A percentile compares a stretch with the other conserved stretches of the same genome.
Evolutionary conservation across 2,113 vertebrate genomes (phyloP).

Genomic region (Pterocles orientalis): DNA sequence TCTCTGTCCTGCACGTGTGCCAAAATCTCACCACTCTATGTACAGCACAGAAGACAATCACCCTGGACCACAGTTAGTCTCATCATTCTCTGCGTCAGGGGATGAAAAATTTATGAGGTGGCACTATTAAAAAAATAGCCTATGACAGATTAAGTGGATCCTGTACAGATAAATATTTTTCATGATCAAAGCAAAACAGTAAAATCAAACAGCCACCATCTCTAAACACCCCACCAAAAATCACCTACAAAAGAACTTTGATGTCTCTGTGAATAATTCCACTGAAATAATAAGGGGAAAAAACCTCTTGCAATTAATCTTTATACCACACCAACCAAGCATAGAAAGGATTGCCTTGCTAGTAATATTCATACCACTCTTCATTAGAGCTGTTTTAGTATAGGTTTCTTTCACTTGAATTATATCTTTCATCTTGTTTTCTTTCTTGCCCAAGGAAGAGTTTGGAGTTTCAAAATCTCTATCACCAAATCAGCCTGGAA

Average conservation of each 20-base stretch:
- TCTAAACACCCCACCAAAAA: background rate
- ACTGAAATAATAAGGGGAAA: background rate
- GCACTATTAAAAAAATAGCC: background rate
- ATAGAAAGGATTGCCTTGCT: conserved; percentile 18
- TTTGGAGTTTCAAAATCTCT: background rate
- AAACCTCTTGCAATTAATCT: background rate
- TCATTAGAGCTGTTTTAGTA: background rate
- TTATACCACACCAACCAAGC: background rate
- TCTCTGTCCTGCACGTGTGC: background rate
- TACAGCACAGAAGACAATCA: background rate
- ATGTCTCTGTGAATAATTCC: conserved; percentile 1
- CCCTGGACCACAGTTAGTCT: background rate
- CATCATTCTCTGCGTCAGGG: background rate
- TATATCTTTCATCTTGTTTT: background rate
- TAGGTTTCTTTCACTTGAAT: background rate
- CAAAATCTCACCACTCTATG: background rate
- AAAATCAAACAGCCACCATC: conserved; percentile 6
- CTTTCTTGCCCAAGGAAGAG: background rate
- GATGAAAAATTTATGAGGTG: background rate
- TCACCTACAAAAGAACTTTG: background rate
- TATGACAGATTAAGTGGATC: background rate
- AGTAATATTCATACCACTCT: background rate
- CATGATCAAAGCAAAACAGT: conserved; percentile 22
- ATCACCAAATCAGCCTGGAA: background rate
- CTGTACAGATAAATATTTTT: background rate